These are phyloP conservation scores for Sarcophaga variegata DNA, from an alignment of 2,888 invertebrate species.

Conservation along the genomic window DNA sequence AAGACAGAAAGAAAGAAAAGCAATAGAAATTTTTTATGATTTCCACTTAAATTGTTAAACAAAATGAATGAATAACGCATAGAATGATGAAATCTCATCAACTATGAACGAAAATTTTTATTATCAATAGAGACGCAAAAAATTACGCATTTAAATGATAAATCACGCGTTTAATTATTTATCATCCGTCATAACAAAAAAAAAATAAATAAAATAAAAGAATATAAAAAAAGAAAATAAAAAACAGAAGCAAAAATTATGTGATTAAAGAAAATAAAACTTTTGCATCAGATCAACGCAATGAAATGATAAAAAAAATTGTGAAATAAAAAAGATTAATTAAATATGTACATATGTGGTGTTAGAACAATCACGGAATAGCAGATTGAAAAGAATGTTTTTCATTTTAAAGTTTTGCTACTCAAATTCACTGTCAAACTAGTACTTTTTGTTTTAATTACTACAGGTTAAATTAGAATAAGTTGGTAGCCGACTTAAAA, in stretches of 20 bases:
- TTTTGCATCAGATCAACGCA: too few species aligned
- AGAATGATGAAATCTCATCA: conserved; percentile 51
- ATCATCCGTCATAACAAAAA: conserved; percentile 60
- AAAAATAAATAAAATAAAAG: background rate
- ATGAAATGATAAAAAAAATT: too few species aligned
- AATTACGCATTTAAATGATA: conserved; percentile 61
- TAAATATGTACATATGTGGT: too few species aligned
- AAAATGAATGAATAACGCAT: background rate
- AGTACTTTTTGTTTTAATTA: too few species aligned
- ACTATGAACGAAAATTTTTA: conserved; percentile 27
- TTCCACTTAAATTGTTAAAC: conserved; percentile 22
- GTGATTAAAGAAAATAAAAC: conserved; percentile 23
- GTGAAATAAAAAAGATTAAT: too few species aligned
- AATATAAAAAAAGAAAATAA: background rate
- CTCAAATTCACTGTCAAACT: too few species aligned
- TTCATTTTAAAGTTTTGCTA: too few species aligned
- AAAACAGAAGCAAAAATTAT: conserved; percentile 20
- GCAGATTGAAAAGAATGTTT: too few species aligned
- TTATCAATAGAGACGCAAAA: background rate
- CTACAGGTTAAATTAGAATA: too few species aligned
- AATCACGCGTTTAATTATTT: conserved; percentile 69
- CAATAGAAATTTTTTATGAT: conserved; percentile 8
- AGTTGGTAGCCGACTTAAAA: too few species aligned
- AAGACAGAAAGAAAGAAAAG: conserved; percentile 26
- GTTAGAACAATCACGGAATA: too few species aligned